These are phyloP conservation scores for Apamea anceps DNA, from an alignment of 2,888 invertebrate genomes.

Conservation along the genomic window DNA sequence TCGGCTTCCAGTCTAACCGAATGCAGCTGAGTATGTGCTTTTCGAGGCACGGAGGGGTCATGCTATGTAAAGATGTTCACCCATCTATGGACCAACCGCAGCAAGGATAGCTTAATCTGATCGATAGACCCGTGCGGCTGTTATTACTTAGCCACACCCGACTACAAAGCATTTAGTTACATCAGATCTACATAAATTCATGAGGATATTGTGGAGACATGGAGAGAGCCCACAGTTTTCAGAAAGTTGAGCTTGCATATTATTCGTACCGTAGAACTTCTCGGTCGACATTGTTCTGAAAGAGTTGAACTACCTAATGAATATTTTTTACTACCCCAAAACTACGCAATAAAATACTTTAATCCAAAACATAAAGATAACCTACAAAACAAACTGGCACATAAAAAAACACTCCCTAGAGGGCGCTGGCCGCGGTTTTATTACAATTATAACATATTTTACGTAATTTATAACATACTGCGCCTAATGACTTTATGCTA, in stretches of 20 bases:
- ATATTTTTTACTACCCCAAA: conserved; percentile 13
- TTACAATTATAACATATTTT: conserved; percentile 84
- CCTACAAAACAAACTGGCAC: conserved; percentile 66
- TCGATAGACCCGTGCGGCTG: too few relatives aligned
- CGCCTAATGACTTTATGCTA: conserved; percentile 85
- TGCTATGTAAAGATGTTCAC: too few relatives aligned
- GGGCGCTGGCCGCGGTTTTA: conserved; percentile 82
- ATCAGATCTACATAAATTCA: neutral
- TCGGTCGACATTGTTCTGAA: neutral
- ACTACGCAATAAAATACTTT: conserved; percentile 47
- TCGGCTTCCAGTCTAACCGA: too few relatives aligned
- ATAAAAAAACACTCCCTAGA: conserved; percentile 73
- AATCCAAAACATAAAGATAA: conserved; percentile 58
- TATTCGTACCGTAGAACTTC: neutral
- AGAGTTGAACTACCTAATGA: neutral
- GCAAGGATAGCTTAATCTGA: too few relatives aligned
- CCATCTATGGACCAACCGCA: too few relatives aligned
- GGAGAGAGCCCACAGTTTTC: neutral
- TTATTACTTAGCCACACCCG: too few relatives aligned
- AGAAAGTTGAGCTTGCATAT: neutral
- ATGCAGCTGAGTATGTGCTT: too few relatives aligned
- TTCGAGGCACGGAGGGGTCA: too few relatives aligned
- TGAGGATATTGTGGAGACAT: neutral
- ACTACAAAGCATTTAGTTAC: neutral
- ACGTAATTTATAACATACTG: conserved; percentile 82